phyloP scores from a whole-genome alignment of 92 coral and sea anemone species.

The Actinernus sp. region DNA sequence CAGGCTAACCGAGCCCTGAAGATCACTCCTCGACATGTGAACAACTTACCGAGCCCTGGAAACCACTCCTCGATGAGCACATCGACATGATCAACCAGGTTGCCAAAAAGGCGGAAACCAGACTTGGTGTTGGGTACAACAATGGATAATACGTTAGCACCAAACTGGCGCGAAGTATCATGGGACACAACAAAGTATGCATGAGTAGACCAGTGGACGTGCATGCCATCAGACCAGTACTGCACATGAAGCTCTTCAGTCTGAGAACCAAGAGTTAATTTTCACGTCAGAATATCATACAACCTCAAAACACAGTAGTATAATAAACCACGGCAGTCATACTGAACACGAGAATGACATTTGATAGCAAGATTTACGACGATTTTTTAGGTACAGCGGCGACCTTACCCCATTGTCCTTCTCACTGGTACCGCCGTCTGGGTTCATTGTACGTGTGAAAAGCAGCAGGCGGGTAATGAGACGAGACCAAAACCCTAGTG shows the following conservation, averaged over 20 bases:
- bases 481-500: conserved; percentile 89
- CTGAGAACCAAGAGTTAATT: no score
- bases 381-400: no score
- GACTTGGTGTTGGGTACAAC: conserved; percentile 68
- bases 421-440: no score
- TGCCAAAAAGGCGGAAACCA: conserved; percentile 79
- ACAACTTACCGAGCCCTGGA: conserved; percentile 89
- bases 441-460: conserved; percentile 53
- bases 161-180: conserved; percentile 33
- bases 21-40: no score
- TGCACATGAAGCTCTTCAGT: conserved; percentile 53
- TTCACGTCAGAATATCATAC: no score
- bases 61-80: conserved; percentile 92
- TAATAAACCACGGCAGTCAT: background rate
- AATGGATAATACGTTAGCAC: conserved; percentile 64
- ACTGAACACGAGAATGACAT: background rate
- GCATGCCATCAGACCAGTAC: conserved; percentile 85
- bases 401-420: no score
- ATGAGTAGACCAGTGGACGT: conserved; percentile 66
- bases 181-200: conserved; percentile 70
- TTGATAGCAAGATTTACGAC: no score
- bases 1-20: no score
- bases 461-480: conserved; percentile 74
- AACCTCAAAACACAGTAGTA: background rate
- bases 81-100: conserved; percentile 94